These are phyloP conservation scores for Eristalis tenax DNA, from an alignment of 2,888 invertebrate species.

Conservation along the genomic window DNA sequence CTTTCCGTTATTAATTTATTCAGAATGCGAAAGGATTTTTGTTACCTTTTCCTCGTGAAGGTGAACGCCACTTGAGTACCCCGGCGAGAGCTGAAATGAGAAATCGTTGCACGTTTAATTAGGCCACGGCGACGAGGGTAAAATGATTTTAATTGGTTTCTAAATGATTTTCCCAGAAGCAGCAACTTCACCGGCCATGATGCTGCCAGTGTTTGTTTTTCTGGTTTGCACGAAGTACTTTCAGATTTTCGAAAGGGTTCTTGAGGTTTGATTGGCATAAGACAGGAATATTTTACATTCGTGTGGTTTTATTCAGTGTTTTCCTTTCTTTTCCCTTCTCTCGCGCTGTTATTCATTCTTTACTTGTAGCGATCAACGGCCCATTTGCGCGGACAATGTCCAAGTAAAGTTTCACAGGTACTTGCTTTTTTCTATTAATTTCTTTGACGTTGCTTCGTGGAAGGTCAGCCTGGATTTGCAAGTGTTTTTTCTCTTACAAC, in stretches of 20 bases:
- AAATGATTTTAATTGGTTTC: slow-evolving; percentile 40
- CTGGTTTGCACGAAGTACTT: not conserved
- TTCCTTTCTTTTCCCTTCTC: too few species aligned
- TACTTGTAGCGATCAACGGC: too few species aligned
- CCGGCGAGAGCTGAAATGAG: not conserved
- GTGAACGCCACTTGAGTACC: not conserved
- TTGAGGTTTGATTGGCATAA: not conserved
- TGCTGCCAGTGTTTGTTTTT: not conserved
- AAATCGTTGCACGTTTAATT: slow-evolving; percentile 25
- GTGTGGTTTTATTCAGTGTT: not conserved
- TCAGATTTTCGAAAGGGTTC: not conserved
- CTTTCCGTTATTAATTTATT: slow-evolving; percentile 31
- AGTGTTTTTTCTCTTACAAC: too few species aligned
- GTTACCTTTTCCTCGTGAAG: not conserved
- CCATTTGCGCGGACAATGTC: too few species aligned
- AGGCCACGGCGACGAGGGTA: slow-evolving; percentile 4
- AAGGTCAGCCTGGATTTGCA: too few species aligned
- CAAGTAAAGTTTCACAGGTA: too few species aligned
- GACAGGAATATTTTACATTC: not conserved
- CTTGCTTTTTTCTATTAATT: too few species aligned
- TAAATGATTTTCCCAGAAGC: not conserved
- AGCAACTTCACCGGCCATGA: not conserved
- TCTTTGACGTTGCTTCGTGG: too few species aligned
- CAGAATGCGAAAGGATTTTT: not conserved
- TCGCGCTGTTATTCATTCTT: not conserved